Percentiles rank a stretch among this genome's conserved stretches.
Conservation (phyloP, 2,797 vertebrate species). For the Myotis planiceps region DNA sequence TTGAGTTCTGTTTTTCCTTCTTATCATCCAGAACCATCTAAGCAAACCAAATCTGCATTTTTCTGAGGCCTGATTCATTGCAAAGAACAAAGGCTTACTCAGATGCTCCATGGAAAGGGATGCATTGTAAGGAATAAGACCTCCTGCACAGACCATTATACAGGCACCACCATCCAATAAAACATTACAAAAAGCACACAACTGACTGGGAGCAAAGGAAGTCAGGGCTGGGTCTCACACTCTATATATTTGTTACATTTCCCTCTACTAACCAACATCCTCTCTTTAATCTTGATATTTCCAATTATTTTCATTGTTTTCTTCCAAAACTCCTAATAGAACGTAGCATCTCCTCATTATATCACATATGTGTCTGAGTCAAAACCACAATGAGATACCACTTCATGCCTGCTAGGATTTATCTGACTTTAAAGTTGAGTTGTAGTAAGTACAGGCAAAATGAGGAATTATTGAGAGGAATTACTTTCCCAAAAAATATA, state of each 20-base stretch:
- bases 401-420: background rate
- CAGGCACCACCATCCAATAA: background rate
- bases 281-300: background rate
- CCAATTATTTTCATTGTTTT: background rate
- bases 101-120: background rate
- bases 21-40: background rate
- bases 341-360: background rate
- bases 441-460: background rate
- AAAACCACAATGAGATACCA: background rate
- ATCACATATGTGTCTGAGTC: background rate
- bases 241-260: background rate
- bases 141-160: background rate
- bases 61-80: background rate
- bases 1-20: background rate
- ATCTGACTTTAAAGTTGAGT: background rate
- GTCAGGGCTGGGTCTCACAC: background rate
- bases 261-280: background rate
- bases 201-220: background rate
- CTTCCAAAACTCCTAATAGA: background rate
- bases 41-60: background rate
- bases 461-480: background rate
- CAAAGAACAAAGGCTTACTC: background rate
- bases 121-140: background rate
- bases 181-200: background rate
- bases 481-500: background rate